Conservation (phyloP, 2,113 vertebrate species). For the Rana temporaria region DNA sequence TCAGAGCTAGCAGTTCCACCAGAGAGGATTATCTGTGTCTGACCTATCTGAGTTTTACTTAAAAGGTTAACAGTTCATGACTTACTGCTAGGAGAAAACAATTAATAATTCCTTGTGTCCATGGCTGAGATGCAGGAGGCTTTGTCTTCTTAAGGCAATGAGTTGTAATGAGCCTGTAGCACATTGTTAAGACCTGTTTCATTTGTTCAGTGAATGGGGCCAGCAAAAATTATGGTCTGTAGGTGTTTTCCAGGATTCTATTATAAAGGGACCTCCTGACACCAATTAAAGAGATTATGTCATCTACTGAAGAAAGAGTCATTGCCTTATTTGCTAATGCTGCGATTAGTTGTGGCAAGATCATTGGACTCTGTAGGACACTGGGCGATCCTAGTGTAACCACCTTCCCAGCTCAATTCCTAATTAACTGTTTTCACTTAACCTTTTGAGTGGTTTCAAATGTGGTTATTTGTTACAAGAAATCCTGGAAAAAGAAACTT, state of each 20-base stretch:
- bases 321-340: slow-evolving; percentile 78
- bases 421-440: slow-evolving; percentile 84
- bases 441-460: slow-evolving; percentile 38
- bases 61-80: slow-evolving; percentile 82
- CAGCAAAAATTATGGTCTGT: slow-evolving; percentile 83
- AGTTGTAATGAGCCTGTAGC: slow-evolving; percentile 82
- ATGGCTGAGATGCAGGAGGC: slow-evolving; percentile 75
- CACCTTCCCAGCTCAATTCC: slow-evolving; percentile 81
- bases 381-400: slow-evolving; percentile 82
- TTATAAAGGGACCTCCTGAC: slow-evolving; percentile 86
- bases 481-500: no score
- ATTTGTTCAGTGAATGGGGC: slow-evolving; percentile 80
- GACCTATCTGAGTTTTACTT: slow-evolving; percentile 75
- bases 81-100: slow-evolving; percentile 73
- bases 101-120: slow-evolving; percentile 76
- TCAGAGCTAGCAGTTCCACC: slow-evolving; percentile 70
- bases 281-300: slow-evolving; percentile 99
- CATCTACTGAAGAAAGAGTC: slow-evolving; percentile 86
- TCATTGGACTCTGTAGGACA: slow-evolving; percentile 80
- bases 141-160: slow-evolving; percentile 77
- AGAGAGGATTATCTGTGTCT: slow-evolving; percentile 76
- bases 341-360: slow-evolving; percentile 89
- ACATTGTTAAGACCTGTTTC: slow-evolving; percentile 81
- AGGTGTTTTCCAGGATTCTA: slow-evolving; percentile 85
- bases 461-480: slow-evolving; percentile 14